Evolutionary conservation across 2,113 vertebrate species (phyloP), one percentile per base, ranked within the genome.

Genomic region (Lutjanus erythropterus): DNA sequence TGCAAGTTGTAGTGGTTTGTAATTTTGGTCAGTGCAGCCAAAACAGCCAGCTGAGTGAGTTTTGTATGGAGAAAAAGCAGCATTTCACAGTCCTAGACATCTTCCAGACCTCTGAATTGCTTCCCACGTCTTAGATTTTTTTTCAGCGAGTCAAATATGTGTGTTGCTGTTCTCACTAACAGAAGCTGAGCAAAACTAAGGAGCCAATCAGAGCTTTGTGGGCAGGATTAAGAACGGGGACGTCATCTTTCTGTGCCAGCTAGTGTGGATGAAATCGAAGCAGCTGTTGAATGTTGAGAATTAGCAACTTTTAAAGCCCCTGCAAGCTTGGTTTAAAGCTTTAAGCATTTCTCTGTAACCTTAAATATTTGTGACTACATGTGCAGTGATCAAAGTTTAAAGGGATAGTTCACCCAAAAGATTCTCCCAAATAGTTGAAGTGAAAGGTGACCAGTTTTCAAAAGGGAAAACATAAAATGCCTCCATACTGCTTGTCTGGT

Each of bases 31-130:
- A 31, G 15, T 31, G 27, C 8, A 37, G 29, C 14, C 29, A 29
- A 59, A 47, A 31, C n/a, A n/a, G n/a, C n/a, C n/a, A n/a, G n/a
- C n/a, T n/a, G n/a, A n/a, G n/a, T n/a, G 16, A 18, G 23, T 10
- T 16, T 23, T 12, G 3, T 3, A 21, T 29, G 8, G 0, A 12
- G 11, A 1, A 37, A 64, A 58, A 35, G 21, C 21, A 44, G 44
- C 3, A 37, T 47, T 47, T 29, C 53, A 69, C 53, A 39, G 42
- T 50, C 65, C 31, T 5, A 18, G 23, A 39, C 44, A n/a, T 9
- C 35, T 19, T 75, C 71, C 59, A 74, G 59, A 42, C 46, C 14
- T 62, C 50, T 42, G 47, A 74, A n/a, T 31, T 25, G 0, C 59
- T 16, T 47, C 47, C 19, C 47, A 61, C 29, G 50, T 27, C 41